These are phyloP conservation scores for Pipistrellus pygmaeus DNA, from an alignment of 2,797 vertebrate genomes.

Conservation along the genomic window DNA sequence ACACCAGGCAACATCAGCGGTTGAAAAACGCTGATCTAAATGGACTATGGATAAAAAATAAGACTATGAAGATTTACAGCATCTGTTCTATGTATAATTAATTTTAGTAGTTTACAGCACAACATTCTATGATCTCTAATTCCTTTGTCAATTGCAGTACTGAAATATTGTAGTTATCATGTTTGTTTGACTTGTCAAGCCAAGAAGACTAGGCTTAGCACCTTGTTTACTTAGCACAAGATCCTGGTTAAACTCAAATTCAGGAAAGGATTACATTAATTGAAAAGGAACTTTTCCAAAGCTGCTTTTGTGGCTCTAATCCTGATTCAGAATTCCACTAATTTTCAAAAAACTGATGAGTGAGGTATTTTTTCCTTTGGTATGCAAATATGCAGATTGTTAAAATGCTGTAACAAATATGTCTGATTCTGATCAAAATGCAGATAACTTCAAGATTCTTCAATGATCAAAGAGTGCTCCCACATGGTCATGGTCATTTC, in stretches of 20 bases:
- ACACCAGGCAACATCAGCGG: too few species aligned
- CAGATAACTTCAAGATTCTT: neutral
- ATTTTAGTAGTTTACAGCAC: conserved; percentile 53
- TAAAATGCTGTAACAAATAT: conserved; percentile 18
- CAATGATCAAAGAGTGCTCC: neutral
- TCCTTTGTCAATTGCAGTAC: conserved; percentile 12
- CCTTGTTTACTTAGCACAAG: conserved; percentile 44
- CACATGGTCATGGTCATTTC: neutral
- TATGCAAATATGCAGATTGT: neutral
- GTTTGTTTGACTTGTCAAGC: conserved; percentile 1
- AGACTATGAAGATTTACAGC: conserved; percentile 30
- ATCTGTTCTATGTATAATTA: conserved; percentile 59
- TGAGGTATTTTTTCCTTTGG: neutral
- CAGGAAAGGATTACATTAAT: conserved; percentile 18
- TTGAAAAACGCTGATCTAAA: too few species aligned
- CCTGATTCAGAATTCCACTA: neutral
- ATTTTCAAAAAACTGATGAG: neutral
- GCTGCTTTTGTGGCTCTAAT: conserved; percentile 46
- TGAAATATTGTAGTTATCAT: conserved; percentile 7
- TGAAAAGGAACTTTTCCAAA: conserved; percentile 3
- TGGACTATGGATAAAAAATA: conserved; percentile 47
- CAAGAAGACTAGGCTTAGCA: conserved; percentile 36
- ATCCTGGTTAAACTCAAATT: neutral
- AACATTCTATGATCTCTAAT: neutral
- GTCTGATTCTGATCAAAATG: conserved; percentile 11